Percentiles rank a stretch among this genome's conserved stretches.
Evolutionary conservation across 2,797 vertebrate species (phyloP).

Genomic region (Streptopelia turtur): DNA sequence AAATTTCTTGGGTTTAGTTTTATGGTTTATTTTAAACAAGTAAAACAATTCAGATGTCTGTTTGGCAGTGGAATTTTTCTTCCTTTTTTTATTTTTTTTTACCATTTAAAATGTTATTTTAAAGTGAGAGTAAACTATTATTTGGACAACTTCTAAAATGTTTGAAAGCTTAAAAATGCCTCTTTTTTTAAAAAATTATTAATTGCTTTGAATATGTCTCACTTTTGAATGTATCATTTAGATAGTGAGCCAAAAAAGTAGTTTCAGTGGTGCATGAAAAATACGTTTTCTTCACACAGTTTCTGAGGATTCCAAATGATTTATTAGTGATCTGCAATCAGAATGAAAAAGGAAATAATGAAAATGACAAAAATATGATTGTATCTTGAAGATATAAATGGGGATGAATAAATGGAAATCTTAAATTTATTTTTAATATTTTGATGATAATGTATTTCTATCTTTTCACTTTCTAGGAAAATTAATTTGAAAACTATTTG

Average conservation of each 20-base stretch:
- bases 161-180: neutral
- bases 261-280: neutral
- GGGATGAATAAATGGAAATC: rapidly evolving
- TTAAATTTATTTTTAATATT: neutral
- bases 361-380: neutral
- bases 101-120: neutral
- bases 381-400: neutral
- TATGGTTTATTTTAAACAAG: neutral
- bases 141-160: neutral
- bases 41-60: neutral
- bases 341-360: rapidly evolving
- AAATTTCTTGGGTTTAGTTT: neutral
- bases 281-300: rapidly evolving
- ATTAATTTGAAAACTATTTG: neutral
- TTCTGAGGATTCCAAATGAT: neutral
- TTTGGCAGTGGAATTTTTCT: neutral
- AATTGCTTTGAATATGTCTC: neutral
- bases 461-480: neutral
- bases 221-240: neutral
- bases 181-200: neutral
- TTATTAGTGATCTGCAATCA: neutral
- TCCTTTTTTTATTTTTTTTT: neutral
- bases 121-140: neutral
- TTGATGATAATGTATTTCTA: neutral
- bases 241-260: rapidly evolving